Conservation (phyloP, 2,888 invertebrate genomes). For the Chymomyza procnemis region DNA sequence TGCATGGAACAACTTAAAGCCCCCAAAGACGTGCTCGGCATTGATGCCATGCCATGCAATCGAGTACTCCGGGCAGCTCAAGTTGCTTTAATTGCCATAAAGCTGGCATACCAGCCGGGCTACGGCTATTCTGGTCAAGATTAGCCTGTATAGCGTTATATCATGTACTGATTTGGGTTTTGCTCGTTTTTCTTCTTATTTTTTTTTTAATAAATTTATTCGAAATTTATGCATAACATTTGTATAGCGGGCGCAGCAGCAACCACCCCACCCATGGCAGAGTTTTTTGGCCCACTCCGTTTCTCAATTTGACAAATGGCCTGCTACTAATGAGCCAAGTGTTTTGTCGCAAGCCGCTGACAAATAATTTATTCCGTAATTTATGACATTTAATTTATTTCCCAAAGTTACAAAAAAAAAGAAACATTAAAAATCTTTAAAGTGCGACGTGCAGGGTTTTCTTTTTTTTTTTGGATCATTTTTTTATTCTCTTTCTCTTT, state of each 20-base stretch:
- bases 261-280: no score
- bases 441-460: background rate
- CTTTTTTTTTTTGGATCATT: background rate
- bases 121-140: background rate
- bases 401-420: conserved; percentile 10
- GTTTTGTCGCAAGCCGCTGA: background rate
- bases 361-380: conserved; percentile 41
- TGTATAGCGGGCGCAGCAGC: background rate
- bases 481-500: background rate
- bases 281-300: background rate
- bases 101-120: no score
- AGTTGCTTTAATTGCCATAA: background rate
- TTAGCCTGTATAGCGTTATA: background rate
- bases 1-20: background rate
- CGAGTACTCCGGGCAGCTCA: background rate
- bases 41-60: background rate
- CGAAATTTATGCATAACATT: background rate
- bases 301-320: background rate
- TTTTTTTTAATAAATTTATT: background rate
- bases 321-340: background rate
- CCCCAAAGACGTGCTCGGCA: background rate
- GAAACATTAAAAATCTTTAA: conserved; percentile 23
- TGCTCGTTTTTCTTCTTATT: background rate
- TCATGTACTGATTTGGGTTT: background rate
- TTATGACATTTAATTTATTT: conserved; percentile 55